phyloP scores from a whole-genome alignment of 2,888 invertebrate species.

The Euplagia quadripunctaria region DNA sequence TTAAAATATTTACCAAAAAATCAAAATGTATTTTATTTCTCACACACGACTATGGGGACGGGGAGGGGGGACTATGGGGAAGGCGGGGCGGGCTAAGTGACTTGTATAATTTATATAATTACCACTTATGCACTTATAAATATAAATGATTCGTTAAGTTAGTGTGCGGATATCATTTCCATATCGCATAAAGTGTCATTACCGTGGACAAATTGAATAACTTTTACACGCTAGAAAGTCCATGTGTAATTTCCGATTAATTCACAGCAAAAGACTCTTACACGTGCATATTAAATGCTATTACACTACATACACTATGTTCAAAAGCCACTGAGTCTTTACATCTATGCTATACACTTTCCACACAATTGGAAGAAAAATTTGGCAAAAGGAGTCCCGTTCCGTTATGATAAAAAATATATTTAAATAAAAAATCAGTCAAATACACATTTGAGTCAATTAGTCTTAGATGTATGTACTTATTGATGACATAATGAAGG shows the following conservation, averaged over 20 bases:
- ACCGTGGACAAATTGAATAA: not conserved
- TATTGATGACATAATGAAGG: constrained; percentile 1
- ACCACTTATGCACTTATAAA: not conserved
- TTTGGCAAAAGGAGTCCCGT: constrained; percentile 74
- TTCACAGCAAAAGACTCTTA: constrained; percentile 19
- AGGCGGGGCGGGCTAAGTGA: too few relatives aligned
- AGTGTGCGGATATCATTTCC: not conserved
- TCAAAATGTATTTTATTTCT: not conserved
- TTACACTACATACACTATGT: constrained; percentile 14
- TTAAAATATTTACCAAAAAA: not conserved
- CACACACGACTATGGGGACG: not conserved
- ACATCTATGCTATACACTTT: constrained; percentile 30
- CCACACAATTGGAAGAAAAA: constrained; percentile 63
- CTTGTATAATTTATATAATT: too few relatives aligned
- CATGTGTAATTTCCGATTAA: not conserved
- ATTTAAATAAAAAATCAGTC: constrained; percentile 58
- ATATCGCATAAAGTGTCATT: not conserved
- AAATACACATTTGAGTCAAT: constrained; percentile 49
- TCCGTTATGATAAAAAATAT: constrained; percentile 40
- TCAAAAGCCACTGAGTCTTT: constrained; percentile 30
- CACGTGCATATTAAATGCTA: not conserved
- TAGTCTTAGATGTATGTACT: constrained; percentile 17
- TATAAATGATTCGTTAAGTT: not conserved
- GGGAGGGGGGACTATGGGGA: not conserved
- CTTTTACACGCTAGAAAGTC: not conserved